Base-by-base conservation (phyloP, 2,888 invertebrate species). In the Drosophila prolongata region DNA sequence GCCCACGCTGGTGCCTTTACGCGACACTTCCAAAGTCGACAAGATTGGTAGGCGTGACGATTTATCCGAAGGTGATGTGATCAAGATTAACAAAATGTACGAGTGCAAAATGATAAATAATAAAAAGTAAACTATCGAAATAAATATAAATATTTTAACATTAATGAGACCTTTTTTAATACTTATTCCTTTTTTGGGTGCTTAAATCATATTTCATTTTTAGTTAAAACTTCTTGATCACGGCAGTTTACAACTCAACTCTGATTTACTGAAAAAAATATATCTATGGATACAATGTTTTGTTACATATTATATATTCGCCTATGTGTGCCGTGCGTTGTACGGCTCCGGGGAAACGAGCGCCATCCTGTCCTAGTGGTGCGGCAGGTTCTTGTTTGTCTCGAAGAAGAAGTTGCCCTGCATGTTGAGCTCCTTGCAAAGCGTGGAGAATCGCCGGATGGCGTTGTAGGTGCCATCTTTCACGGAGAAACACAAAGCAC, bases 1-100 rank as follows among this genome's bases (percentile, higher is more conserved):
- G 82, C 94, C 95, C 8, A 97, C 97, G 0, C 95, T 97, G 37
- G 93, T 94, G 47, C 93, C 96, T 0, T 95, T 94, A 94, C 78
- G 61, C 13, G 40, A 43, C 34, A 78, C 67, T 3, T 24, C 71
- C 1, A 89, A 89, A 14, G 75, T 83, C 3, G 30, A 47, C 3
- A 62, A 73, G 37, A 90, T 91, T 89, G 91, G 91, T 3, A 91
- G 91, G 58, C 87, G 91, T 1, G 56, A 38, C 0, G 91, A 90
- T 2, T 91, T 91, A 50, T 91, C 91, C 1, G 11, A 52, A 3
- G 79, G 85, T 3, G 91, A 91, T 75, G 59, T 91, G 9, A 69
- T 62, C 10, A 91, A 91, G 73, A 90, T 91, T 13, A 91, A 90
- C 47, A 70, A 80, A 5, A 91, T 91, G 91, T 91, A 91, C 72